These are phyloP conservation scores for Eremobia ochroleuca DNA, from an alignment of 2,888 invertebrate species.

Conservation along the genomic window DNA sequence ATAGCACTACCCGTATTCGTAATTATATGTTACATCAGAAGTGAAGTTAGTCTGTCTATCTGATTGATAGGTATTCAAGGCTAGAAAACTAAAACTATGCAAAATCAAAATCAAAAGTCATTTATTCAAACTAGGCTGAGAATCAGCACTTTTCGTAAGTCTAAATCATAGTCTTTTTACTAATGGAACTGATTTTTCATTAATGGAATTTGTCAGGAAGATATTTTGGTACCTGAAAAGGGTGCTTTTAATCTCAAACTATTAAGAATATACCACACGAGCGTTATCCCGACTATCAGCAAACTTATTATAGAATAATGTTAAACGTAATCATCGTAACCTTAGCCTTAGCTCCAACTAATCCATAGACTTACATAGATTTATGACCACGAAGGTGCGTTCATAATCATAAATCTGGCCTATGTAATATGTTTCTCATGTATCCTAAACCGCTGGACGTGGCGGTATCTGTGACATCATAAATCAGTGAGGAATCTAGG, in stretches of 20 bases:
- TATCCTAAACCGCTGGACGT: conserved; percentile 26
- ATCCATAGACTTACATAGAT: conserved; percentile 27
- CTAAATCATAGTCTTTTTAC: too few relatives aligned
- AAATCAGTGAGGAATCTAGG: conserved; percentile 35
- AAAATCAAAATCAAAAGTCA: too few relatives aligned
- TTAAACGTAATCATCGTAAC: neutral
- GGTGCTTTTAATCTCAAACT: neutral
- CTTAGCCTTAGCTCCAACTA: neutral
- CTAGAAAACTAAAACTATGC: neutral
- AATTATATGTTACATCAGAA: neutral
- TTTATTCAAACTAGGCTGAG: too few relatives aligned
- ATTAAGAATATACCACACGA: neutral
- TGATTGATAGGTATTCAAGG: neutral
- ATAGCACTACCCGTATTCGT: neutral
- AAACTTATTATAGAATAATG: neutral
- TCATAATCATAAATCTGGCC: conserved; percentile 51
- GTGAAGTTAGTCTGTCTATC: neutral
- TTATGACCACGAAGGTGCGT: conserved; percentile 40
- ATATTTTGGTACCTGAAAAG: neutral
- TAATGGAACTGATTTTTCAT: too few relatives aligned
- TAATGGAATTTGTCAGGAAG: too few relatives aligned
- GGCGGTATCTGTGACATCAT: conserved; percentile 51
- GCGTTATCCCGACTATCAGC: neutral
- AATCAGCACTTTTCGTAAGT: too few relatives aligned
- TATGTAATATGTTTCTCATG: conserved; percentile 26